Conservation (phyloP, 92 coral and sea anemone genomes). For the Metridium senile region DNA sequence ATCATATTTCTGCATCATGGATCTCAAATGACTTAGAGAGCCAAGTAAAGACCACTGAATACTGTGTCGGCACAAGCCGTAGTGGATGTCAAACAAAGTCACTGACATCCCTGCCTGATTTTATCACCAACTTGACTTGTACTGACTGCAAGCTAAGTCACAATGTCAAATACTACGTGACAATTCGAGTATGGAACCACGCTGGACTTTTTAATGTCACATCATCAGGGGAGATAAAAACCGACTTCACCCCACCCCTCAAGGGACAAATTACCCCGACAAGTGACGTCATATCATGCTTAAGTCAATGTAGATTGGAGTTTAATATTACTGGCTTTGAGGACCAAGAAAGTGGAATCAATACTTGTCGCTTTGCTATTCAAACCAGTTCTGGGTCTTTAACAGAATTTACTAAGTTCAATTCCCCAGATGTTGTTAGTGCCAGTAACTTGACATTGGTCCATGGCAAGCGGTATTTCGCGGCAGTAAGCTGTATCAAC, state of each 20-base stretch:
- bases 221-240: conserved; percentile 54
- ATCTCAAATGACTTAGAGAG: conserved; percentile 78
- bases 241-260: conserved; percentile 77
- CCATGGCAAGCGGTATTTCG: conserved; percentile 60
- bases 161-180: conserved; percentile 64
- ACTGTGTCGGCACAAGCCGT: conserved; percentile 81
- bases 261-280: conserved; percentile 48
- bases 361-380: conserved; percentile 56
- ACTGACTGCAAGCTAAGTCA: conserved; percentile 71
- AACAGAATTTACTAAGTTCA: conserved; percentile 33
- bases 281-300: conserved; percentile 51
- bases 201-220: conserved; percentile 74
- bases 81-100: conserved; percentile 76
- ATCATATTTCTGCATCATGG: conserved; percentile 66
- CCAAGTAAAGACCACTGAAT: conserved; percentile 66
- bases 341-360: conserved; percentile 79
- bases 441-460: conserved; percentile 53
- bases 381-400: conserved; percentile 36
- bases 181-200: conserved; percentile 79
- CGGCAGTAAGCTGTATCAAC: conserved; percentile 65
- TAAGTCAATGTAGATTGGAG: conserved; percentile 45
- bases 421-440: conserved; percentile 11
- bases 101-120: conserved; percentile 54
- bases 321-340: conserved; percentile 54
- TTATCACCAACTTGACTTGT: conserved; percentile 62